Base-by-base conservation (phyloP, 2,797 vertebrate species). In the Argya squamiceps region DNA sequence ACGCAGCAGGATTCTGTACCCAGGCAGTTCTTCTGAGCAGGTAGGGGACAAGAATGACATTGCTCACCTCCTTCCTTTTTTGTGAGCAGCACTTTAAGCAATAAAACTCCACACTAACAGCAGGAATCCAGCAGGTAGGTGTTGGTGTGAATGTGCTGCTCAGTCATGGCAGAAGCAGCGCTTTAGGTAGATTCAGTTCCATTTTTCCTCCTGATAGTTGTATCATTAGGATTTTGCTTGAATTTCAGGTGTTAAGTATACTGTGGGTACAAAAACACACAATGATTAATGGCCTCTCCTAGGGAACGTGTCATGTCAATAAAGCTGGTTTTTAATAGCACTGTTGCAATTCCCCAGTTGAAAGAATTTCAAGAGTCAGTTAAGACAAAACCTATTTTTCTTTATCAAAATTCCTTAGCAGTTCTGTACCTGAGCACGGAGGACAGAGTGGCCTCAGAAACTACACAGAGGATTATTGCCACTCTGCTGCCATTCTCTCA, bases 341-440 rank as follows among this genome's bases (percentile, higher is more conserved):
- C 73, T 36, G 44, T 17, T 94, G 60, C 69, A 73, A 71, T 88
- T 96, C 79, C 69, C 78, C 60, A 75, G 50, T 14, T 93, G 95
- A 88, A 91, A 73, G 84, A 69, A 83, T 91, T 94, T 91, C 69
- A 47, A 47, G 56, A 84, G 58, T 81, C 62, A n/a, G 73, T 86
- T 94, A 88, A 92, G 92, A 88, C 79, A 92, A 94, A 94, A 74
- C 62, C 63, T 77, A 53, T 93, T 95, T 94, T 92, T 96, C 89
- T 36, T 93, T 79, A 73, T 29, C 92, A 84, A 55, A 88, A 83
- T 67, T 91, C 49, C 50, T 80, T 77, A 88, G 64, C 60, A 52
- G 59, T 64, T 76, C 44, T 82, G 67, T 74, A 53, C n/a, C 67
- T 70, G 58, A 90, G 67, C 47, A 74, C 14, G 46, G 67, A 67